Conservation (phyloP, 2,797 vertebrate genomes). For the Enteromius unitaeniatus region DNA sequence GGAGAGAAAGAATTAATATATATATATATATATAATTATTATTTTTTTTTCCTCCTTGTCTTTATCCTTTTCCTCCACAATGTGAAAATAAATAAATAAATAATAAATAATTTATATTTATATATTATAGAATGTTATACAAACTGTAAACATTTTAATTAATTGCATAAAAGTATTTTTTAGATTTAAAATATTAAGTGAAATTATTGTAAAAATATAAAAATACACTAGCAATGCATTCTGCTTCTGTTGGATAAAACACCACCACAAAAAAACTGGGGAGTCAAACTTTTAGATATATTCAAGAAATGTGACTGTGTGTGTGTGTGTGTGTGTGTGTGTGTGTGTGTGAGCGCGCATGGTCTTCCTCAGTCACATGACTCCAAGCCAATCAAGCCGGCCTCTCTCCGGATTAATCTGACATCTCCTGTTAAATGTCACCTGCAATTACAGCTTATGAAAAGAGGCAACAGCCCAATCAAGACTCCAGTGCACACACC, state of each 20-base stretch:
- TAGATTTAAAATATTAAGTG: no score
- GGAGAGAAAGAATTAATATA: no score
- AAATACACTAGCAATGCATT: not conserved
- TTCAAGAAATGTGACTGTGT: not conserved
- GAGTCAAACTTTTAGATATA: not conserved
- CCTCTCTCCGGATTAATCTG: slow-evolving; percentile 66
- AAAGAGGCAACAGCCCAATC: slow-evolving; percentile 63
- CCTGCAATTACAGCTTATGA: slow-evolving; percentile 69
- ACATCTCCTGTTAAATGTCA: slow-evolving; percentile 73
- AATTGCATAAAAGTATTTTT: no score
- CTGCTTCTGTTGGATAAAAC: not conserved
- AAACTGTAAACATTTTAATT: no score
- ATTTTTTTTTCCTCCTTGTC: no score
- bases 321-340: not conserved
- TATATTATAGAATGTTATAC: no score
- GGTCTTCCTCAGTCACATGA: slow-evolving; percentile 55
- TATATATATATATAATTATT: no score
- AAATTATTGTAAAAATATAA: no score
- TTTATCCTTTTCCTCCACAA: no score
- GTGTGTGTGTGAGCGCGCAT: not conserved
- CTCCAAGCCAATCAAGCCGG: slow-evolving; percentile 67
- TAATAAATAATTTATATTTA: no score
- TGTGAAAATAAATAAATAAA: no score
- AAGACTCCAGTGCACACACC: slow-evolving; percentile 52
- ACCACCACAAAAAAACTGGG: not conserved